phyloP scores from a whole-genome alignment of 2,888 invertebrate genomes.

The Steromphala cineraria region DNA sequence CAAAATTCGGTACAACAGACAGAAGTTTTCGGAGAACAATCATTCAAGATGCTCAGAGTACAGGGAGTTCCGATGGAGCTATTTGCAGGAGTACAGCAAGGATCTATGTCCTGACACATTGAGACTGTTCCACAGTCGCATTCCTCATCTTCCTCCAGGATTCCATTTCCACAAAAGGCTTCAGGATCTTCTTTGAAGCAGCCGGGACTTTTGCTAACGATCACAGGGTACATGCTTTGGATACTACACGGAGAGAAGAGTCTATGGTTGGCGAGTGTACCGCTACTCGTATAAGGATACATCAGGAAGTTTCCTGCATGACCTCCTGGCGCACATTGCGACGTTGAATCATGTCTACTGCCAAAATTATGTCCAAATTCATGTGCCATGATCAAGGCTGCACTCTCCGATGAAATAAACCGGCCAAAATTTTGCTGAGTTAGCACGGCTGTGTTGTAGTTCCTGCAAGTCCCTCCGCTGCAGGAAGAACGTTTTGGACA shows the following conservation, averaged over 20 bases:
- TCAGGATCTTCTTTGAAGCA: slow-evolving; percentile 41
- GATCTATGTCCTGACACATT: slow-evolving; percentile 43
- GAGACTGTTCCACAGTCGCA: slow-evolving; percentile 54
- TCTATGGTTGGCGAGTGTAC: slow-evolving; percentile 54
- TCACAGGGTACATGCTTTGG: slow-evolving; percentile 53
- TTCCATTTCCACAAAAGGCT: slow-evolving; percentile 56
- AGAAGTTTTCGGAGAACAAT: slow-evolving; percentile 46
- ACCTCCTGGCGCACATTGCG: slow-evolving; percentile 45
- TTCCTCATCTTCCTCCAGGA: slow-evolving; percentile 51
- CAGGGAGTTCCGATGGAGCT: slow-evolving; percentile 24
- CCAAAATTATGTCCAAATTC: slow-evolving; percentile 70
- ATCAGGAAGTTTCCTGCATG: slow-evolving; percentile 61
- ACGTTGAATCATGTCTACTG: slow-evolving; percentile 52
- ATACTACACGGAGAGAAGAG: slow-evolving; percentile 63
- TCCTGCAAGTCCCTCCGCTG: slow-evolving; percentile 61
- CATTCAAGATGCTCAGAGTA: slow-evolving; percentile 45
- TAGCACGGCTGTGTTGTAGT: slow-evolving; percentile 56
- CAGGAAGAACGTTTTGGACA: not conserved
- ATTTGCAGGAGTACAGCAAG: slow-evolving; percentile 50
- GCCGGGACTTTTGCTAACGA: slow-evolving; percentile 48
- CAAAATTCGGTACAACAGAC: slow-evolving; percentile 47
- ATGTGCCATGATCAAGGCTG: slow-evolving; percentile 54
- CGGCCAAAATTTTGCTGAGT: slow-evolving; percentile 44
- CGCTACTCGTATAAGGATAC: slow-evolving; percentile 56
- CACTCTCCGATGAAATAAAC: slow-evolving; percentile 25